A percentile compares a stretch with the other conserved stretches of the same genome.
Evolutionary conservation across 2,797 vertebrate genomes (phyloP).

Genomic region (Chromis chromis): DNA sequence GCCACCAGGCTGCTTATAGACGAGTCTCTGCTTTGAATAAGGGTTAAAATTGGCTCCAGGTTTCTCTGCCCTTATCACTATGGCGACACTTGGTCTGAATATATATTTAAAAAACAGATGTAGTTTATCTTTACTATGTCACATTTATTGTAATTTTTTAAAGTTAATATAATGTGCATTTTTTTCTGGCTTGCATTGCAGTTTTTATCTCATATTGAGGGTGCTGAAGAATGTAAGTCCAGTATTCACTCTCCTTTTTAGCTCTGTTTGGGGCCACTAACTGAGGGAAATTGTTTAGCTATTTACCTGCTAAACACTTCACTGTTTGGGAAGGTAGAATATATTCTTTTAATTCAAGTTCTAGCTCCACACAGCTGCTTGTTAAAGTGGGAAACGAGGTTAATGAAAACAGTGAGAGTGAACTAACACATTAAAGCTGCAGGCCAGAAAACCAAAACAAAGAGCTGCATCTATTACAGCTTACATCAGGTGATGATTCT

Average conservation of each 20-base stretch:
- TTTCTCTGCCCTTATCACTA: constrained; percentile 1
- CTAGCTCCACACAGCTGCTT: not conserved
- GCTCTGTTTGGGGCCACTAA: not conserved
- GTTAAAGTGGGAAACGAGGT: not conserved
- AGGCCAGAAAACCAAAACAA: not conserved
- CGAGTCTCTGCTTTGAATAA: not conserved
- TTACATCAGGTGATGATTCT: not conserved
- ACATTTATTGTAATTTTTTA: constrained; percentile 2
- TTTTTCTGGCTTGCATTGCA: not conserved
- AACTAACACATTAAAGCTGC: not conserved
- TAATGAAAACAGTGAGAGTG: not conserved
- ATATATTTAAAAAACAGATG: constrained; percentile 1
- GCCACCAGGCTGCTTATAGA: too few species aligned
- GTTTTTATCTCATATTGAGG: not conserved
- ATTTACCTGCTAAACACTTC: not conserved
- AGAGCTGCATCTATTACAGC: not conserved
- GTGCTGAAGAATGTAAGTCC: not conserved
- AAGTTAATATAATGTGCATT: not conserved
- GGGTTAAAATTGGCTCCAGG: not conserved
- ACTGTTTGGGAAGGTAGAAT: not conserved
- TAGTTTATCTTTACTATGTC: not conserved
- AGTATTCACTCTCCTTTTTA: not conserved
- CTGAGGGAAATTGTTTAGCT: not conserved
- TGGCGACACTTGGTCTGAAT: not conserved
- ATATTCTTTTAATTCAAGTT: not conserved